A percentile compares a stretch with the other conserved stretches of the same genome.
Evolutionary conservation across 2,888 invertebrate species (phyloP).

Genomic region (Platycheirus rosarum): DNA sequence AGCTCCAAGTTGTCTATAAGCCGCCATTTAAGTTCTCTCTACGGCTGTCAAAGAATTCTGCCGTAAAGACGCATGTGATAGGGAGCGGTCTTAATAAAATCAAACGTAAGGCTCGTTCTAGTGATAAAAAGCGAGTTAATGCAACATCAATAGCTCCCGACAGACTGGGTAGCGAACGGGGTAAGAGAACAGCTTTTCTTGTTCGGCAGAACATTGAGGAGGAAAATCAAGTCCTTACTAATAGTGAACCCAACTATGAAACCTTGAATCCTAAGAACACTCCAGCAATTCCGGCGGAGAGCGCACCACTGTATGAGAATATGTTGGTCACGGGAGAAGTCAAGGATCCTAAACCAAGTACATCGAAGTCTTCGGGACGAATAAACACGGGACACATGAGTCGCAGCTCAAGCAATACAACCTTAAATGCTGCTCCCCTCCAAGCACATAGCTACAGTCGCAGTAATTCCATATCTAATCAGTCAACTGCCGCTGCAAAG

Average conservation of each 20-base stretch:
- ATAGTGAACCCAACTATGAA: slow-evolving; percentile 82
- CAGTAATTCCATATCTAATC: slow-evolving; percentile 79
- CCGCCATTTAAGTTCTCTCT: slow-evolving; percentile 94
- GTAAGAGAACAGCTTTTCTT: slow-evolving; percentile 80
- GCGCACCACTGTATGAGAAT: slow-evolving; percentile 76
- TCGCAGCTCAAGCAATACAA: slow-evolving; percentile 79
- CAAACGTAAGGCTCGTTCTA: slow-evolving; percentile 76
- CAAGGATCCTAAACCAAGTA: slow-evolving; percentile 63
- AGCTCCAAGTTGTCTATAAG: slow-evolving; percentile 93
- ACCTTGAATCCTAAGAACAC: slow-evolving; percentile 79
- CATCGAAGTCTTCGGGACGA: slow-evolving; percentile 76
- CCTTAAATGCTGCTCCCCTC: slow-evolving; percentile 63
- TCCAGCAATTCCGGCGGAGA: slow-evolving; percentile 74
- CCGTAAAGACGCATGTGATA: slow-evolving; percentile 82
- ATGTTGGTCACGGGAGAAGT: slow-evolving; percentile 73
- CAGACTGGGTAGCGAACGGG: slow-evolving; percentile 74
- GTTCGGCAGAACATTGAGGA: slow-evolving; percentile 79
- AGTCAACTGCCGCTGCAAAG: slow-evolving; percentile 75
- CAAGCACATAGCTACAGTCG: slow-evolving; percentile 78
- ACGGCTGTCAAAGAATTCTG: slow-evolving; percentile 84
- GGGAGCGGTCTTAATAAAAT: slow-evolving; percentile 78
- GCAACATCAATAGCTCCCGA: slow-evolving; percentile 74
- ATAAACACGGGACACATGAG: slow-evolving; percentile 77
- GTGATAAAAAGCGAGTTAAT: slow-evolving; percentile 76
- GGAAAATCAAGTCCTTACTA: slow-evolving; percentile 80